Conservation (phyloP, 2,888 invertebrate genomes). For the Anagyrus pseudococci region DNA sequence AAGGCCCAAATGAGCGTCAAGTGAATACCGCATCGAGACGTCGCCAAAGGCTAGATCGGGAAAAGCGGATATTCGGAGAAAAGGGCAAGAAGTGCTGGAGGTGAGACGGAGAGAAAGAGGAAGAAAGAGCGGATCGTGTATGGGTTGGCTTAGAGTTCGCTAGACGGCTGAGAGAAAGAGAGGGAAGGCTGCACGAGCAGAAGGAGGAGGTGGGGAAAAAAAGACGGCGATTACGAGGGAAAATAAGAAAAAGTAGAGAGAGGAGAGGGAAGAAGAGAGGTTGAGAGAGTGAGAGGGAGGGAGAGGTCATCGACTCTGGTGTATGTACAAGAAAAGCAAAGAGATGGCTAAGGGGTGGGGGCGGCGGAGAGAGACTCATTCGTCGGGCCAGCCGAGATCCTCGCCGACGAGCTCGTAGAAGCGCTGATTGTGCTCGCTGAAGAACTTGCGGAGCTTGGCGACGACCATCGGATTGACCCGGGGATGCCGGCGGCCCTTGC, state of each 20-base stretch:
- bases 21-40: too few relatives aligned
- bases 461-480: slow-evolving; percentile 81
- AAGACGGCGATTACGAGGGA: neutral
- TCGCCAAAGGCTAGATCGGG: too few relatives aligned
- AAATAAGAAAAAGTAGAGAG: neutral
- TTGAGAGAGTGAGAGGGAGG: neutral
- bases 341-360: neutral
- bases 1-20: too few relatives aligned
- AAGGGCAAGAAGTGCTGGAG: too few relatives aligned
- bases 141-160: too few relatives aligned
- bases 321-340: neutral
- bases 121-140: too few relatives aligned
- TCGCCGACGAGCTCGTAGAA: slow-evolving; percentile 93
- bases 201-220: neutral
- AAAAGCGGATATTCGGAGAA: too few relatives aligned
- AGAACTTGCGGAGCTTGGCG: slow-evolving; percentile 82
- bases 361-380: slow-evolving; percentile 62
- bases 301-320: neutral
- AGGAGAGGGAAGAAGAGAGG: slow-evolving; percentile 3
- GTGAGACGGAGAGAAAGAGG: too few relatives aligned
- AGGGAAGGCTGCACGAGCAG: too few relatives aligned
- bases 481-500: slow-evolving; percentile 85
- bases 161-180: too few relatives aligned
- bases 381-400: slow-evolving; percentile 93
- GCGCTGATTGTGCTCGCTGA: slow-evolving; percentile 88